Conservation (phyloP, 2,888 invertebrate species). For the Tachystola acroxantha region DNA sequence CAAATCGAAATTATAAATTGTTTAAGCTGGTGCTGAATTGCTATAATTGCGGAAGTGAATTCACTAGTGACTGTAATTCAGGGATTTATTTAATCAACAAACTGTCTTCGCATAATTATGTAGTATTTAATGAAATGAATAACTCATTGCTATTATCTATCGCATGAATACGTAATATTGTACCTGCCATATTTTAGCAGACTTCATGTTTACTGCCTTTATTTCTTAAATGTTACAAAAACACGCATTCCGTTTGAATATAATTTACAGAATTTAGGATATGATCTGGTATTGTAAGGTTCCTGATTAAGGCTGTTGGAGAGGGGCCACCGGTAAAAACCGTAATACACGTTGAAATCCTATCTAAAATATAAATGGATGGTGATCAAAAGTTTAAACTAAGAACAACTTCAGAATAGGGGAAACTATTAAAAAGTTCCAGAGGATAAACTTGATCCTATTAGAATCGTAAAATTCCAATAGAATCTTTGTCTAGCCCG, state of each 20-base stretch:
- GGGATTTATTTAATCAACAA: neutral
- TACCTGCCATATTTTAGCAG: slow-evolving; percentile 13
- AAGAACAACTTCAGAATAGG: no score
- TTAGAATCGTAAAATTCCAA: no score
- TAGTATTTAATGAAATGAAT: slow-evolving; percentile 1
- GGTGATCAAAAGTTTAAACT: no score
- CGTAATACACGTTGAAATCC: no score
- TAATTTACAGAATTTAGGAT: slow-evolving; percentile 2
- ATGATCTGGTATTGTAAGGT: slow-evolving; percentile 49
- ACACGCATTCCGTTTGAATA: slow-evolving; percentile 49
- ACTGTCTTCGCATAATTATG: neutral
- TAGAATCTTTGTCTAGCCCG: no score
- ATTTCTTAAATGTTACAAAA: slow-evolving; percentile 16
- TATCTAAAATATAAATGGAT: no score
- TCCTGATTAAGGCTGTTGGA: slow-evolving; percentile 57
- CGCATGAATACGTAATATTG: slow-evolving; percentile 16
- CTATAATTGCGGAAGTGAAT: neutral
- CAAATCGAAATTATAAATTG: slow-evolving; percentile 6
- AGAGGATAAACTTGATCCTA: no score
- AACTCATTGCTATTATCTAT: slow-evolving; percentile 1
- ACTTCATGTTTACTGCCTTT: slow-evolving; percentile 6
- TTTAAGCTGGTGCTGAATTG: slow-evolving; percentile 3
- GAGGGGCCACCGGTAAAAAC: no score
- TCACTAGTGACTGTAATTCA: neutral
- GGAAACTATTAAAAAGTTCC: no score